A percentile compares a stretch with the other conserved stretches of the same genome.
phyloP scores from a whole-genome alignment of 2,797 vertebrate genomes.

The Eospalax fontanierii region DNA sequence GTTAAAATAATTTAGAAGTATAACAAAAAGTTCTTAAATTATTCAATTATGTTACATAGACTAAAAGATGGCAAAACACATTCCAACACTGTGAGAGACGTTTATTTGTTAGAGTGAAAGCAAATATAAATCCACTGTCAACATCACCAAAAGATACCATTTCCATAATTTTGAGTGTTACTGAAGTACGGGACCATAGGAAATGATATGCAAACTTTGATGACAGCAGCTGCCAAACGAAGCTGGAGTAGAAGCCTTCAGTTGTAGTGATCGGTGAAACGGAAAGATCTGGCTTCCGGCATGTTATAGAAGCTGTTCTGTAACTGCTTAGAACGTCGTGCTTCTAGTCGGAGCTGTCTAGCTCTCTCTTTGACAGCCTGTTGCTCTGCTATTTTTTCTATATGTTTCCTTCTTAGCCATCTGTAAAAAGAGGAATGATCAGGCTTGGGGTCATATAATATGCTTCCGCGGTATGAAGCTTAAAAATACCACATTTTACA shows the following conservation, averaged over 20 bases:
- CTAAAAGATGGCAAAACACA: slow-evolving; percentile 19
- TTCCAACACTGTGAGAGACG: slow-evolving; percentile 58
- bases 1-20: slow-evolving; percentile 49
- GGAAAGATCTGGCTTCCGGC: slow-evolving; percentile 91
- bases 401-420: slow-evolving; percentile 95
- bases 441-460: neutral
- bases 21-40: neutral
- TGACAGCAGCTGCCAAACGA: slow-evolving; percentile 54
- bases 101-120: slow-evolving; percentile 77
- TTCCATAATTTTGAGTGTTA: slow-evolving; percentile 73
- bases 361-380: slow-evolving; percentile 92
- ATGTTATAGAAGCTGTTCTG: slow-evolving; percentile 91
- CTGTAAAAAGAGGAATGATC: slow-evolving; percentile 88
- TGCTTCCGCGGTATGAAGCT: neutral
- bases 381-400: slow-evolving; percentile 94
- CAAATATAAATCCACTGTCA: slow-evolving; percentile 68
- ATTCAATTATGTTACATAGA: neutral
- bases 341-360: slow-evolving; percentile 94
- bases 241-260: slow-evolving; percentile 89
- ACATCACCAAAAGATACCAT: slow-evolving; percentile 62
- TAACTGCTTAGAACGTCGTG: slow-evolving; percentile 92
- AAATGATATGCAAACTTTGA: slow-evolving; percentile 75
- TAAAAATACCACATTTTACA: neutral
- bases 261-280: slow-evolving; percentile 92
- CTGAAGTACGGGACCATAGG: slow-evolving; percentile 73